Conservation (phyloP, 2,797 vertebrate genomes). For the Arctocebus calabarensis region DNA sequence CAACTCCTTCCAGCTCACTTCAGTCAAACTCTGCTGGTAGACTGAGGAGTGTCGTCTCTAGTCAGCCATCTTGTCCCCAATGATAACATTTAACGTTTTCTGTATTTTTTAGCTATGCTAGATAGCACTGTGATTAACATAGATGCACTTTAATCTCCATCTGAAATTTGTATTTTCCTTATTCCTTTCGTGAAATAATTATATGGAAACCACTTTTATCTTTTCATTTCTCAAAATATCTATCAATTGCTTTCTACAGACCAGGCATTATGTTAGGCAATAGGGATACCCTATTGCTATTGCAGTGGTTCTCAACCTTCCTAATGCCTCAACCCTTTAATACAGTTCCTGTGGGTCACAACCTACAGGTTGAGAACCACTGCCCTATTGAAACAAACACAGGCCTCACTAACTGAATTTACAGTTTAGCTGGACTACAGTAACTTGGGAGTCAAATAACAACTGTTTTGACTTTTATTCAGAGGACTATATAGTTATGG, state of each 20-base stretch:
- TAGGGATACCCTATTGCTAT: too few relatives aligned
- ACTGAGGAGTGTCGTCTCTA: too few relatives aligned
- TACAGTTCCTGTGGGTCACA: too few relatives aligned
- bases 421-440: background rate
- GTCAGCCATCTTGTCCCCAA: too few relatives aligned
- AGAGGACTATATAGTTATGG: background rate
- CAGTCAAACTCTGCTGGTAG: too few relatives aligned
- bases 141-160: background rate
- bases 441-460: background rate
- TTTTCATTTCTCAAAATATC: background rate
- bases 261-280: background rate
- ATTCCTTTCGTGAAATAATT: background rate
- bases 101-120: background rate
- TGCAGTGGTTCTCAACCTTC: too few relatives aligned
- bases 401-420: background rate
- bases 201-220: background rate
- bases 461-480: background rate
- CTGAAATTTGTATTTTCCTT: conserved; percentile 20
- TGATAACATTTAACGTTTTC: background rate
- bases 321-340: too few relatives aligned
- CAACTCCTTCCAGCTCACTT: too few relatives aligned
- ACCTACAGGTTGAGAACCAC: too few relatives aligned
- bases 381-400: background rate
- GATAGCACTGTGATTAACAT: background rate
- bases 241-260: background rate